A percentile compares a stretch with the other conserved stretches of the same genome.
Evolutionary conservation across 2,797 vertebrate species (phyloP).

Genomic region (Dicrostonyx torquatus): DNA sequence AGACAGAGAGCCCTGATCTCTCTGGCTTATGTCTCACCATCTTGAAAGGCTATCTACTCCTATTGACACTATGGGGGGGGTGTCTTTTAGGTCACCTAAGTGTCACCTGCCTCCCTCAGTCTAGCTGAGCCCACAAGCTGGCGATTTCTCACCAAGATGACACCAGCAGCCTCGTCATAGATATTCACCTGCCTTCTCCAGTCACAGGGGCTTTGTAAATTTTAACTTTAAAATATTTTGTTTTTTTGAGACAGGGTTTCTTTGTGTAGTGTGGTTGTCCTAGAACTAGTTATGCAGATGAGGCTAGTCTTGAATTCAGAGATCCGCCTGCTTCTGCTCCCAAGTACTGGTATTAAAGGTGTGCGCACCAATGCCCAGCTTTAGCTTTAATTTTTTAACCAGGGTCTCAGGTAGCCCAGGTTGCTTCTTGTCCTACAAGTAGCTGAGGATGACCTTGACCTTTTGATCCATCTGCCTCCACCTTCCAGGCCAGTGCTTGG

Average conservation of each 20-base stretch:
- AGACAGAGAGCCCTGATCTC: not conserved
- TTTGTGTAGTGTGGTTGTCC: not conserved
- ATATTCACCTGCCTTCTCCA: not conserved
- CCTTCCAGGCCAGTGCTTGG: accelerated
- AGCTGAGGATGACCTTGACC: not conserved
- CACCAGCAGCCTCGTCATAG: not conserved
- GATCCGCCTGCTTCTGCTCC: not conserved
- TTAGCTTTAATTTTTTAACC: not conserved
- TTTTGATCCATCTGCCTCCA: not conserved
- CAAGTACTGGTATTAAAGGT: not conserved
- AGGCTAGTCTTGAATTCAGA: not conserved
- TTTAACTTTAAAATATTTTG: not conserved
- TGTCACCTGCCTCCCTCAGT: not conserved
- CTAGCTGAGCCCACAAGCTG: not conserved
- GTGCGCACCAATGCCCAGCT: not conserved
- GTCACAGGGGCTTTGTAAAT: not conserved
- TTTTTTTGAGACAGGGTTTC: not conserved
- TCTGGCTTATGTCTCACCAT: not conserved
- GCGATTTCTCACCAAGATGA: not conserved
- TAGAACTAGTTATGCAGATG: not conserved
- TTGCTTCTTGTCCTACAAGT: not conserved
- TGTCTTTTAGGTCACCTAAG: not conserved
- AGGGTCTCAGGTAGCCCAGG: not conserved
- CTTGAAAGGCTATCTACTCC: not conserved
- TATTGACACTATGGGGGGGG: not conserved